phyloP scores from a whole-genome alignment of 2,888 invertebrate species.

The Lordiphosa fenestrarum region DNA sequence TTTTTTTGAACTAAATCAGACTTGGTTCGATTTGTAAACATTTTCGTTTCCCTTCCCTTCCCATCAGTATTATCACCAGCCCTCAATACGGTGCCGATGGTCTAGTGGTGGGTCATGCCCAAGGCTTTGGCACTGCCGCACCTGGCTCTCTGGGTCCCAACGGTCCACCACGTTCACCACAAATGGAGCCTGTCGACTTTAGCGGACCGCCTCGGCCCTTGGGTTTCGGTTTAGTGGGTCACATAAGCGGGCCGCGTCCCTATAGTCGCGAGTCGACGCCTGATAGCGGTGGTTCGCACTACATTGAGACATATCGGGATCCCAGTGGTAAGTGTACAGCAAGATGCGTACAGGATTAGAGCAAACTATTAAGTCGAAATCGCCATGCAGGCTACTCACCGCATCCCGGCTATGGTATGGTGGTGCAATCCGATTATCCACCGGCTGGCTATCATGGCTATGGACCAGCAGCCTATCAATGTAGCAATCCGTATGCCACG shows the following conservation, averaged over 20 bases:
- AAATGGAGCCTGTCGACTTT: conserved; percentile 88
- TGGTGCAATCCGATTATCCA: conserved; percentile 90
- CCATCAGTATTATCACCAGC: conserved; percentile 80
- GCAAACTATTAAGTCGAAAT: neutral
- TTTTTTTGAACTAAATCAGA: no score
- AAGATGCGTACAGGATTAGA: no score
- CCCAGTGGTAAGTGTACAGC: conserved; percentile 85
- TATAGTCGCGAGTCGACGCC: conserved; percentile 94
- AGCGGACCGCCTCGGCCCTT: conserved; percentile 85
- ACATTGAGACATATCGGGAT: conserved; percentile 92
- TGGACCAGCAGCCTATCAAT: conserved; percentile 84
- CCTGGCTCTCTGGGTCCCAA: conserved; percentile 72
- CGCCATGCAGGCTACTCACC: conserved; percentile 88
- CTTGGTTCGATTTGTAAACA: neutral
- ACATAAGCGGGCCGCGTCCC: conserved; percentile 84
- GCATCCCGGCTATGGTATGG: conserved; percentile 91
- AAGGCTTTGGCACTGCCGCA: conserved; percentile 81
- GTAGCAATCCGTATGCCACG: conserved; percentile 81
- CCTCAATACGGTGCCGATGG: conserved; percentile 83
- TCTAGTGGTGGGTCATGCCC: conserved; percentile 81
- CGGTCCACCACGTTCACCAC: conserved; percentile 82
- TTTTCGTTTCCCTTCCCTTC: neutral
- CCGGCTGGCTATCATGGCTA: conserved; percentile 87
- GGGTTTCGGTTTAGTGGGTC: conserved; percentile 82
- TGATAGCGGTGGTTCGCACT: conserved; percentile 93